These are phyloP conservation scores for Ecliptopera silaceata DNA, from an alignment of 2,888 invertebrate species.

Conservation along the genomic window DNA sequence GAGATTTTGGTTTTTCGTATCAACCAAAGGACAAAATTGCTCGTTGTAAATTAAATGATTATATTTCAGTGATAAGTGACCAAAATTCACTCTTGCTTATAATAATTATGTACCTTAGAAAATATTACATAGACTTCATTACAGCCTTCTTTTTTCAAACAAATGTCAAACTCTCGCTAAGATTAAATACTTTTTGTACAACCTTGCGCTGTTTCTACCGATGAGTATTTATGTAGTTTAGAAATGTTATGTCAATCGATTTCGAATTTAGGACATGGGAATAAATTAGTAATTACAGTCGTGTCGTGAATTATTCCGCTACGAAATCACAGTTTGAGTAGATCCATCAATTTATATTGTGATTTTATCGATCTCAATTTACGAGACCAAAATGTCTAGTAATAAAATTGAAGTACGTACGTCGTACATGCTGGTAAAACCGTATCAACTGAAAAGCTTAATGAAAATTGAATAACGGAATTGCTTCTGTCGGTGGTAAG, in stretches of 20 bases:
- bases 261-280: slow-evolving; percentile 16
- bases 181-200: too few species aligned
- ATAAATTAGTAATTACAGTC: slow-evolving; percentile 22
- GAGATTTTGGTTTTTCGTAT: too few species aligned
- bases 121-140: too few species aligned
- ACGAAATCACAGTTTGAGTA: slow-evolving; percentile 31
- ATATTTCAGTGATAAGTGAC: too few species aligned
- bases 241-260: neutral
- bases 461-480: slow-evolving; percentile 4
- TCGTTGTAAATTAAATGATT: too few species aligned
- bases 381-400: slow-evolving; percentile 33
- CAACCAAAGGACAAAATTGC: too few species aligned
- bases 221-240: too few species aligned
- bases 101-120: too few species aligned
- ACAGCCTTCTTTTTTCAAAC: too few species aligned
- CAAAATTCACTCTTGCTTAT: too few species aligned
- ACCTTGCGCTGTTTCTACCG: too few species aligned
- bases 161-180: too few species aligned
- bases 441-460: neutral
- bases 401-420: slow-evolving; percentile 28
- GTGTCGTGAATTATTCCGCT: slow-evolving; percentile 27
- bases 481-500: neutral
- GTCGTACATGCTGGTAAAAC: slow-evolving; percentile 15
- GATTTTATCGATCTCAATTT: slow-evolving; percentile 34
- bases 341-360: slow-evolving; percentile 36